phyloP scores from a whole-genome alignment of 2,797 vertebrate species.

The Pseudochirops corinnae region DNA sequence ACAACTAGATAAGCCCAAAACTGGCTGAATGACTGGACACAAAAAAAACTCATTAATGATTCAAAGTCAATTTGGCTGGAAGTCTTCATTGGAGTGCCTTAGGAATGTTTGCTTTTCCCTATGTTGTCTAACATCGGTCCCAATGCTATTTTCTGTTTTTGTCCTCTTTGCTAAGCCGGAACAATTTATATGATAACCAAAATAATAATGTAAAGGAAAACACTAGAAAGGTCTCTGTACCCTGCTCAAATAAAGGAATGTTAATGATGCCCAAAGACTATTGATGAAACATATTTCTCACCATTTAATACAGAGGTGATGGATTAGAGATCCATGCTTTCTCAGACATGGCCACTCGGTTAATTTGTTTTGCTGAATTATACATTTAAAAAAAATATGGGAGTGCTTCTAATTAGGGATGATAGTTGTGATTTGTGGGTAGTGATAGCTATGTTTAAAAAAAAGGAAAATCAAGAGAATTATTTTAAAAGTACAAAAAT shows the following conservation, averaged over 20 bases:
- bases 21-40: background rate
- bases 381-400: background rate
- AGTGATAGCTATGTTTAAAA: background rate
- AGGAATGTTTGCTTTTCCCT: background rate
- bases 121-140: background rate
- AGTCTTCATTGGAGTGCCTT: background rate
- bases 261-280: background rate
- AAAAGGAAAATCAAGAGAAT: background rate
- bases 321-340: background rate
- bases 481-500: background rate
- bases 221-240: background rate
- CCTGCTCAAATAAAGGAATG: background rate
- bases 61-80: background rate
- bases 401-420: background rate
- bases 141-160: background rate
- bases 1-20: background rate
- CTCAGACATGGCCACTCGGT: background rate
- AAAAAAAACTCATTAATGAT: background rate
- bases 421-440: background rate
- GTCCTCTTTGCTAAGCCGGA: background rate
- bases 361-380: background rate
- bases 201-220: background rate
- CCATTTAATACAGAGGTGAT: background rate
- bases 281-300: background rate
- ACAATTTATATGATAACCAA: background rate